Evolutionary conservation across 2,888 invertebrate species (phyloP).

Genomic region (Thecophora atra): DNA sequence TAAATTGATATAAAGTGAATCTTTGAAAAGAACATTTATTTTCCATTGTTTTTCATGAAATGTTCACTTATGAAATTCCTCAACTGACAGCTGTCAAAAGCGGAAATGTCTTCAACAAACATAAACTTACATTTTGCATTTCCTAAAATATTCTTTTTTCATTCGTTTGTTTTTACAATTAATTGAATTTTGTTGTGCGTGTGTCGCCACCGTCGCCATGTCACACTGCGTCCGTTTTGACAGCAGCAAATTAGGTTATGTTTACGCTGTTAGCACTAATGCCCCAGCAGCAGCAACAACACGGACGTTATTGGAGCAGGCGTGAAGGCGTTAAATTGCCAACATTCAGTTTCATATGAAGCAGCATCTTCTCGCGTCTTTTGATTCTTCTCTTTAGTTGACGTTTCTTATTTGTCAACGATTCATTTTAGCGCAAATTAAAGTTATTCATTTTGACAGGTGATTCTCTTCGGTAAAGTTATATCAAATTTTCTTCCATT

Average conservation of each 20-base stretch:
- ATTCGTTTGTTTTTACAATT: constrained; percentile 58
- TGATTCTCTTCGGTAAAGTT: constrained; percentile 11
- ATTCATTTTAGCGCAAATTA: constrained; percentile 34
- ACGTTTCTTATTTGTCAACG: not conserved
- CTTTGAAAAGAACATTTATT: no score
- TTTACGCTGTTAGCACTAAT: constrained; percentile 26
- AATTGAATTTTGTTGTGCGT: constrained; percentile 47
- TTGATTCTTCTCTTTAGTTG: constrained; percentile 30
- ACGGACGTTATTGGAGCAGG: not conserved
- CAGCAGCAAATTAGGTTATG: constrained; percentile 53
- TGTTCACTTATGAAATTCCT: no score
- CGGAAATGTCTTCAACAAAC: not conserved
- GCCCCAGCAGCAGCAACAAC: not conserved
- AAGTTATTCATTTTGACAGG: constrained; percentile 47
- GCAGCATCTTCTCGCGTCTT: constrained; percentile 13
- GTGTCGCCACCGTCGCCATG: constrained; percentile 11
- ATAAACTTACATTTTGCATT: not conserved
- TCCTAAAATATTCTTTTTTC: constrained; percentile 38
- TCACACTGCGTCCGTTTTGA: constrained; percentile 29
- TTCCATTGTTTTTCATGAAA: no score
- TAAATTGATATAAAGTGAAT: no score
- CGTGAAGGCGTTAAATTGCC: constrained; percentile 10
- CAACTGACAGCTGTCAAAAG: constrained; percentile 23
- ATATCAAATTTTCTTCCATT: not conserved
- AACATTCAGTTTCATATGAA: not conserved